Evolutionary conservation across 2,797 vertebrate species (phyloP), one percentile per base, ranked within the genome.

Genomic region (Etheostoma perlongum): DNA sequence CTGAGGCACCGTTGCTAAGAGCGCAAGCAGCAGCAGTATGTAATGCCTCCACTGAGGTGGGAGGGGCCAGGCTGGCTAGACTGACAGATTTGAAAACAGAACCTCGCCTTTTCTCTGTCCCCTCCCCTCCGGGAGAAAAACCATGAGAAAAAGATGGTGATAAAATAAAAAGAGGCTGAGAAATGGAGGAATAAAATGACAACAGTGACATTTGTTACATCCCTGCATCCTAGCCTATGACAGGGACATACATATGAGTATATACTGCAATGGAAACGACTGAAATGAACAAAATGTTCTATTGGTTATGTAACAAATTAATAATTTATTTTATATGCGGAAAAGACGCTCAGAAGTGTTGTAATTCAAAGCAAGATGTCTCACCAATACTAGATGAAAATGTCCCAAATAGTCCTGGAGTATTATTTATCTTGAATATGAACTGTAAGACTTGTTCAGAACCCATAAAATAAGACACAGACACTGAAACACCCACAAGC

Each of bases 1-100:
- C 93, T 67, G 92, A 93, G 92, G 91, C 92, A 91, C 92, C 69
- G 94, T 94, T 94, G 94, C 94, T 94, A 94, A 93, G 94, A 93
- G 92, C 91, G 80, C 25, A 59, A 90, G 92, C 89, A 91, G 83
- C 92, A 93, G 91, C 87, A 94, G 91, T 94, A 93, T 93, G 92
- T 93, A 93, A 93, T 93, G 94, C 91, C 86, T 91, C 86, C 68
- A 72, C 87, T 61, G 84, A 86, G 82, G 90, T 91, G 86, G 94
- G 94, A 85, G 94, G 92, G 90, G 90, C 89, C 57, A 70, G 79
- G 83, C 81, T 60, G 84, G 84, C 83, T 58, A 90, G 92, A 94
- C 92, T 92, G 92, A 94, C 93, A 94, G 75, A 88, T 91, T 42
- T 92, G 91, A 94, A 91, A 93, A 93, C 87, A 93, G 90, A 88